Evolutionary conservation across 2,797 vertebrate species (phyloP).

Genomic region (Salmo trutta): DNA sequence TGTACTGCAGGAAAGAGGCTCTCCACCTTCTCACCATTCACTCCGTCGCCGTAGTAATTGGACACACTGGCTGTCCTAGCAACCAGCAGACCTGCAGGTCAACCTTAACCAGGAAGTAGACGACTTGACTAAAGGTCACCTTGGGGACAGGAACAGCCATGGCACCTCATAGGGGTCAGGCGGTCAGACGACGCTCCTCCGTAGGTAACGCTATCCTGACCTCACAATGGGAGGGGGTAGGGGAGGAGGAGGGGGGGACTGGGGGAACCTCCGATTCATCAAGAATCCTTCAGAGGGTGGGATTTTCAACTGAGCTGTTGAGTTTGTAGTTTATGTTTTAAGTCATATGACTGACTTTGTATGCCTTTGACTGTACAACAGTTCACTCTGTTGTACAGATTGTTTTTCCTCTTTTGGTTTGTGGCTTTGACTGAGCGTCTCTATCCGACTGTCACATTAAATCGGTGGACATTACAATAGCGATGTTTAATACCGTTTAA

Average conservation of each 20-base stretch:
- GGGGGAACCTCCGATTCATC: background rate
- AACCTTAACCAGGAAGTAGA: conserved; percentile 37
- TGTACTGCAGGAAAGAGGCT: conserved; percentile 68
- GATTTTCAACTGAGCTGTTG: background rate
- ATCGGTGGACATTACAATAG: conserved; percentile 21
- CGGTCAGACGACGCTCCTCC: conserved; percentile 49
- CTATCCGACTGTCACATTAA: conserved; percentile 20
- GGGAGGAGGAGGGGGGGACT: background rate
- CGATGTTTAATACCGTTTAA: conserved; percentile 30
- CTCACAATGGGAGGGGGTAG: background rate
- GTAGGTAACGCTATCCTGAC: conserved; percentile 68
- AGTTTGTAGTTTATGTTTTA: background rate
- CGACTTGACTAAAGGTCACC: conserved; percentile 32
- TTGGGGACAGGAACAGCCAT: conserved; percentile 52
- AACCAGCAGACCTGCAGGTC: conserved; percentile 19
- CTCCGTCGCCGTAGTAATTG: conserved; percentile 47
- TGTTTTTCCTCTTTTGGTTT: background rate
- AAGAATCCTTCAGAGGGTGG: background rate
- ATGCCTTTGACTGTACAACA: background rate
- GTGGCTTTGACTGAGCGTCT: conserved; percentile 23
- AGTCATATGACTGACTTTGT: background rate
- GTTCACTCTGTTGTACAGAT: background rate
- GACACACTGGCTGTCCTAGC: conserved; percentile 32
- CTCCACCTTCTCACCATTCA: conserved; percentile 44
- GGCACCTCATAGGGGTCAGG: conserved; percentile 46